Conservation (phyloP, 2,888 invertebrate species). For the Nebria salina region DNA sequence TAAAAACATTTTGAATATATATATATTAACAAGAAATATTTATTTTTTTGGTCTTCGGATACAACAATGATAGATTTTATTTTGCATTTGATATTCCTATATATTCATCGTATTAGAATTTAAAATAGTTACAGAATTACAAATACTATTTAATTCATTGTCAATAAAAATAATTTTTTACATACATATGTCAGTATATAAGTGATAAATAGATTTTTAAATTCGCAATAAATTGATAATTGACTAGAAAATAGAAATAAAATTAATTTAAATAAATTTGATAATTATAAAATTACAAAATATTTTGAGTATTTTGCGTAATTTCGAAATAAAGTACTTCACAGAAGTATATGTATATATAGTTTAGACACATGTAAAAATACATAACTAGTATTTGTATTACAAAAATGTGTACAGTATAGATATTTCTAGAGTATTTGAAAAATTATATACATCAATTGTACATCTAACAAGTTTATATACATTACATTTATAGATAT, state of each 20-base stretch:
- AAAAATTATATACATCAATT: slow-evolving; percentile 22
- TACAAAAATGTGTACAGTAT: slow-evolving; percentile 36
- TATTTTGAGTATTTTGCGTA: neutral
- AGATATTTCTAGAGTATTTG: neutral
- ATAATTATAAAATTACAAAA: neutral
- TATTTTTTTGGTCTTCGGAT: slow-evolving; percentile 34
- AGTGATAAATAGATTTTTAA: neutral
- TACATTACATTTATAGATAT: slow-evolving; percentile 40
- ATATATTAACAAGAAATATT: slow-evolving; percentile 25
- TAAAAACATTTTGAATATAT: too few species aligned
- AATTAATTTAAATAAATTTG: neutral
- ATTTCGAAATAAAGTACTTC: slow-evolving; percentile 28
- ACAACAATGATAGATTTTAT: slow-evolving; percentile 37
- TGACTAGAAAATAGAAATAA: too few species aligned
- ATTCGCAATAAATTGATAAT: neutral
- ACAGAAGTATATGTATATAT: slow-evolving; percentile 30
- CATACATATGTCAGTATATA: neutral
- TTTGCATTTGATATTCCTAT: slow-evolving; percentile 23
- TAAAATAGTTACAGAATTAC: neutral
- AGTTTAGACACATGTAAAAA: slow-evolving; percentile 32
- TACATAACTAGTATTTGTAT: slow-evolving; percentile 24
- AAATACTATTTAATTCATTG: neutral
- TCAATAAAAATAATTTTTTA: neutral
- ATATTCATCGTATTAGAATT: neutral
- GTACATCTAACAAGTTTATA: slow-evolving; percentile 15